Evolutionary conservation across 23 tunicate species (phyloP).

Genomic region (Corella eumyota): DNA sequence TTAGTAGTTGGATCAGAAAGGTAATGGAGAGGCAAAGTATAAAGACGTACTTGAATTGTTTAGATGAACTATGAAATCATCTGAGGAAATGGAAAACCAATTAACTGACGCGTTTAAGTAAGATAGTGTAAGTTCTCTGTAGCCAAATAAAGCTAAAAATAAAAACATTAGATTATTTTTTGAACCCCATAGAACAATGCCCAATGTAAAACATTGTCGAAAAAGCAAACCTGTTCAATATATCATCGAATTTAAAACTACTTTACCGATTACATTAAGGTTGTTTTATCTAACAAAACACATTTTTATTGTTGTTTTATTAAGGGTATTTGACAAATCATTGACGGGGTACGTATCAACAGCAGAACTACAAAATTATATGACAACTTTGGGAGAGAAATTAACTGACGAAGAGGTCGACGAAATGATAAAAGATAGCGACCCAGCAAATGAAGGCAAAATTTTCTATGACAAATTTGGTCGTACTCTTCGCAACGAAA

Average conservation of each 20-base stretch:
- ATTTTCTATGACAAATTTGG: slow-evolving; percentile 65
- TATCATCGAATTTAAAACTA: no score
- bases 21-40: slow-evolving; percentile 60
- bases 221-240: no score
- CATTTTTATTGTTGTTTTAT: not conserved
- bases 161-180: no score
- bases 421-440: slow-evolving; percentile 81
- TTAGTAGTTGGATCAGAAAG: slow-evolving; percentile 72
- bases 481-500: slow-evolving; percentile 52
- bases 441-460: slow-evolving; percentile 65
- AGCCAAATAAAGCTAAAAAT: no score
- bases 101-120: slow-evolving; percentile 67
- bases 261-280: no score
- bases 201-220: no score
- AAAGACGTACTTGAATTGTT: slow-evolving; percentile 41
- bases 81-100: slow-evolving; percentile 77
- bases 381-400: slow-evolving; percentile 80
- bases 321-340: slow-evolving; percentile 71
- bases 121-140: no score
- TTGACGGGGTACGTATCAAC: slow-evolving; percentile 50
- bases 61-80: slow-evolving; percentile 56
- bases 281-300: no score
- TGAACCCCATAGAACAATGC: no score
- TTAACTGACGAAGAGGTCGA: slow-evolving; percentile 75
- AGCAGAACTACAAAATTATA: slow-evolving; percentile 50